These are phyloP conservation scores for Toxotes lorentzi DNA, from an alignment of 2,797 vertebrate genomes.

Conservation along the genomic window DNA sequence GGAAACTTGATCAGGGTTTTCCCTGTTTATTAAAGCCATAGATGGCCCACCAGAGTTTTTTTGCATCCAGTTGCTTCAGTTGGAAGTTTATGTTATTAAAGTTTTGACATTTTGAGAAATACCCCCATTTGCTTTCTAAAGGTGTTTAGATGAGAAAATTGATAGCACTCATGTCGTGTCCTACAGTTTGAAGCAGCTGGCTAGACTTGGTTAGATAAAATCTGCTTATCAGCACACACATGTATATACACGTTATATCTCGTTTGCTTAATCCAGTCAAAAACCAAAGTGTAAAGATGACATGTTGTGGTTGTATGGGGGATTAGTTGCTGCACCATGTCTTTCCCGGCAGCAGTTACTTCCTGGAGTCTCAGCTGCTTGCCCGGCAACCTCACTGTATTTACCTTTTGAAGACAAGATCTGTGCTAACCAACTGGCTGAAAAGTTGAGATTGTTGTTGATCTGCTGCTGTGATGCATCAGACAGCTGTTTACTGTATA, in stretches of 20 bases:
- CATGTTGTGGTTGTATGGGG: neutral
- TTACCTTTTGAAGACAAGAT: neutral
- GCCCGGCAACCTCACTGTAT: neutral
- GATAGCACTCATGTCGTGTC: neutral
- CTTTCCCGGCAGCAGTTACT: neutral
- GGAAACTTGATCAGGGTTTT: constrained; percentile 18
- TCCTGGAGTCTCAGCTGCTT: neutral
- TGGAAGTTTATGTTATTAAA: neutral
- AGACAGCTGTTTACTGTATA: neutral
- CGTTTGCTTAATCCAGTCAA: neutral
- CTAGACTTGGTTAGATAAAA: neutral
- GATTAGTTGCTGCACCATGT: neutral
- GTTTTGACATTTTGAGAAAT: neutral
- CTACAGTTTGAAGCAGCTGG: neutral
- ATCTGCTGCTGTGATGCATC: neutral
- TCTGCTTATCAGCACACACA: neutral
- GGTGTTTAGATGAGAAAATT: neutral
- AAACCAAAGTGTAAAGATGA: neutral
- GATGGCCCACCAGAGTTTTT: neutral
- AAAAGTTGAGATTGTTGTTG: neutral
- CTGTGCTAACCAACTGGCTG: neutral
- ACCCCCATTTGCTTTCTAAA: too few species aligned
- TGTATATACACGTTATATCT: neutral
- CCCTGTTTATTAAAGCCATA: constrained; percentile 21
- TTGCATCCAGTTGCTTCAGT: too few species aligned